Conservation (phyloP, 1,140 invertebrate genomes). For the Diachasmimorpha longicaudata region DNA sequence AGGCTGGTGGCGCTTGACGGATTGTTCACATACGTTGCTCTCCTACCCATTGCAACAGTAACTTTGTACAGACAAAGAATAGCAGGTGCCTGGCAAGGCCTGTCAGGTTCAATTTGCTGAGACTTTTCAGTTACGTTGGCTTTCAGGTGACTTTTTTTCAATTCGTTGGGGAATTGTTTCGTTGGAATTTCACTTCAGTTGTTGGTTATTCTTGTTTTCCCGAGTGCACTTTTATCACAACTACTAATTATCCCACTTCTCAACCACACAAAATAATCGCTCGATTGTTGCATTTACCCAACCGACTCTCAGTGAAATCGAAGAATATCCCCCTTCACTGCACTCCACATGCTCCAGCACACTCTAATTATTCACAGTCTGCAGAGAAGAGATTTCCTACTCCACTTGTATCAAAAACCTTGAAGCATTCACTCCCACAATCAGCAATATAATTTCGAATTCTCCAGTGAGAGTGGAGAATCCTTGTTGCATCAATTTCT, state of each 20-base stretch:
- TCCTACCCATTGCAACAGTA: background rate
- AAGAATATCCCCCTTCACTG: no score
- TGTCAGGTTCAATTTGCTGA: background rate
- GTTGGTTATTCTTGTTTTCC: background rate
- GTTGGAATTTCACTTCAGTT: background rate
- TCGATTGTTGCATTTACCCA: no score
- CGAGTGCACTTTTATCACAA: no score
- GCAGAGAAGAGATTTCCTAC: no score
- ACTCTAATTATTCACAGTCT: no score
- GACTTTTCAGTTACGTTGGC: background rate
- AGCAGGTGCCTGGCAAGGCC: background rate
- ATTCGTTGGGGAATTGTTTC: background rate
- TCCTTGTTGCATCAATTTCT: background rate
- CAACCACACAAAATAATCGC: no score
- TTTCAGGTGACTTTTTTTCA: background rate
- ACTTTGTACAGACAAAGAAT: background rate
- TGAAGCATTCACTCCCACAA: background rate
- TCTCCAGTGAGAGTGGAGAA: background rate
- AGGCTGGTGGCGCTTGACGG: background rate
- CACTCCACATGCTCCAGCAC: no score
- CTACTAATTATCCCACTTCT: no score
- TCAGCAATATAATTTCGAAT: background rate
- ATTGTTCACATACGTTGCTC: background rate
- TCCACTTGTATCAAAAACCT: background rate
- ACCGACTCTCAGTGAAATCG: no score